Percentiles rank a stretch among this genome's conserved stretches.
Evolutionary conservation across 2,888 invertebrate genomes (phyloP).

Genomic region (Hirudinaria manillensis): DNA sequence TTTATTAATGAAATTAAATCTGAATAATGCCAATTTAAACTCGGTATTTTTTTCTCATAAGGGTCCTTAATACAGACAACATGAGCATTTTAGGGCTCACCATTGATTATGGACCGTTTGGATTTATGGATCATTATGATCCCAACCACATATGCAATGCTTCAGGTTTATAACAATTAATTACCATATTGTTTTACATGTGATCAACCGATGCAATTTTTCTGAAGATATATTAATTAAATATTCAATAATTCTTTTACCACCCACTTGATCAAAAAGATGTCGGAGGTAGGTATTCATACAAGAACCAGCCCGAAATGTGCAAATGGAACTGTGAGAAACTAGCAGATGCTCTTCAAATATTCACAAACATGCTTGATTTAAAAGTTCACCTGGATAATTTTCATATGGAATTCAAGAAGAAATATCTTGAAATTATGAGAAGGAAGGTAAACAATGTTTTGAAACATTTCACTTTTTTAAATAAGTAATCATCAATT

Average conservation of each 20-base stretch:
- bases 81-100: constrained; percentile 64
- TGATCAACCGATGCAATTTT: background rate
- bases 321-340: constrained; percentile 64
- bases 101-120: constrained; percentile 66
- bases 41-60: too few relatives aligned
- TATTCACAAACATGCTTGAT: constrained; percentile 51
- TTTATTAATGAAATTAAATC: too few relatives aligned
- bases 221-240: background rate
- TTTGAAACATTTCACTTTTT: background rate
- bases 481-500: background rate
- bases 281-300: constrained; percentile 61
- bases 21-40: too few relatives aligned
- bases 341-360: constrained; percentile 61
- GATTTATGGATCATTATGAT: constrained; percentile 64
- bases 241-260: background rate
- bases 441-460: constrained; percentile 59
- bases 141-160: constrained; percentile 63
- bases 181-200: background rate
- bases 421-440: constrained; percentile 51
- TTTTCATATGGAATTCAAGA: constrained; percentile 51
- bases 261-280: constrained; percentile 48
- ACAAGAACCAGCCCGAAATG: constrained; percentile 62
- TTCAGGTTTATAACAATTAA: constrained; percentile 55
- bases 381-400: constrained; percentile 47
- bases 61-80: constrained; percentile 55